Conservation (phyloP, 2,888 invertebrate genomes). For the Argyresthia goedartella region DNA sequence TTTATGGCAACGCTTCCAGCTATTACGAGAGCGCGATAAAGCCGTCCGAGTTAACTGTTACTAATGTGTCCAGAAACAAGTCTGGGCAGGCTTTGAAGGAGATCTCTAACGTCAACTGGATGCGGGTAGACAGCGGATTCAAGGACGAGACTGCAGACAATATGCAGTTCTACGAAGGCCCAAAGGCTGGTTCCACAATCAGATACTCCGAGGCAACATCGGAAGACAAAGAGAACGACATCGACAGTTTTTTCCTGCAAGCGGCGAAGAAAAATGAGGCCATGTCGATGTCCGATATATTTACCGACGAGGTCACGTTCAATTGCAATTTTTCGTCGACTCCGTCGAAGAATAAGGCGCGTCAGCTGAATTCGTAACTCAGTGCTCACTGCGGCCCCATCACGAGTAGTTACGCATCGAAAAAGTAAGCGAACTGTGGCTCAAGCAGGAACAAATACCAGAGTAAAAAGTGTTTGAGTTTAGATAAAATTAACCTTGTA, state of each 20-base stretch:
- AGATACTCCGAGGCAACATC: conserved; percentile 37
- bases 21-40: conserved; percentile 66
- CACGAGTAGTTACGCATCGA: not conserved
- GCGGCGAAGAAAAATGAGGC: conserved; percentile 38
- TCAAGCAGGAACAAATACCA: too few species aligned
- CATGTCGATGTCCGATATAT: conserved; percentile 59
- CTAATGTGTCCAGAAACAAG: conserved; percentile 30
- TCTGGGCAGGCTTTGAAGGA: conserved; percentile 45
- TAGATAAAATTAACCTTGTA: too few species aligned
- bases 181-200: conserved; percentile 26
- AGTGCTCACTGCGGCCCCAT: not conserved
- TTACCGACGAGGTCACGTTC: conserved; percentile 54
- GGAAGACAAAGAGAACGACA: conserved; percentile 51
- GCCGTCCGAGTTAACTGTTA: conserved; percentile 58
- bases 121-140: conserved; percentile 60
- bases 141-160: conserved; percentile 59
- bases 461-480: too few species aligned
- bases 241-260: conserved; percentile 35
- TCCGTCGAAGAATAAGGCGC: conserved; percentile 55
- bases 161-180: conserved; percentile 43
- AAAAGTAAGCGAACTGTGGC: not conserved
- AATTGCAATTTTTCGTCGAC: conserved; percentile 63
- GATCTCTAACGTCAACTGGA: conserved; percentile 59
- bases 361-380: conserved; percentile 20
- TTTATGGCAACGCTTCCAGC: conserved; percentile 53